Evolutionary conservation across 2,113 vertebrate species (phyloP), one percentile per base, ranked within the genome.

Genomic region (Regulus satrapa): DNA sequence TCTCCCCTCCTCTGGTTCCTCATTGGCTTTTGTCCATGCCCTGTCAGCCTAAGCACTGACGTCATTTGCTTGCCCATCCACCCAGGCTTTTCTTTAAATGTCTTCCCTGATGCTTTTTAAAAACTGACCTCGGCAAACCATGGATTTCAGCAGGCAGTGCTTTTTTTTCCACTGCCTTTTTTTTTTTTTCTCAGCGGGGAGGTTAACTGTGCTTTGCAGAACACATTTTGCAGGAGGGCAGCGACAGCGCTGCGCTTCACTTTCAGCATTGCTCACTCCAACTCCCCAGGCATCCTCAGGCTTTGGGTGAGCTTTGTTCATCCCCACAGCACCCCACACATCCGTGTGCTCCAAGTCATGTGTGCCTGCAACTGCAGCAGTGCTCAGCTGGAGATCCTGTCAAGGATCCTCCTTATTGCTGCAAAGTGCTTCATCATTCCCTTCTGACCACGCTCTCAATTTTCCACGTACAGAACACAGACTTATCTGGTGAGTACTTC

Each of bases 361-460:
- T 29, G 5, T 79, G 85, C 49, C 88, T 88, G 75, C n/a, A 85
- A 83, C 51, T 16, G 38, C 3, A 29, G 11, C 52, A 41, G 49
- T 32, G 62, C 54, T 73, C 52, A 14, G 62, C 72, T 77, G 51
- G n/a, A 75, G 32, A 43, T 63, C 77, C 76, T 67, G 18, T 91
- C 52, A 75, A 64, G 88, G 79, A 88, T 74, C 55, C 40, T 92
- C 64, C 48, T 58, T 40, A 63, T 55, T 86, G 77, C 36, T 74
- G 32, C 28, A 87, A 94, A 96, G 51, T 84, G 86, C 86, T 92
- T 89, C 89, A 86, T 97, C 94, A 92, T 91, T 63, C 80, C 68
- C 48, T 61, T 84, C 51, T 81, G 86, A 92, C 48, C 68, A 63
- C 17, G n/a, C 32, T 59, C 64, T 85, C 40, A 69, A 72, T 58